A percentile compares a stretch with the other conserved stretches of the same genome.
phyloP scores from a whole-genome alignment of 2,888 invertebrate species.

The Villa cingulata region DNA sequence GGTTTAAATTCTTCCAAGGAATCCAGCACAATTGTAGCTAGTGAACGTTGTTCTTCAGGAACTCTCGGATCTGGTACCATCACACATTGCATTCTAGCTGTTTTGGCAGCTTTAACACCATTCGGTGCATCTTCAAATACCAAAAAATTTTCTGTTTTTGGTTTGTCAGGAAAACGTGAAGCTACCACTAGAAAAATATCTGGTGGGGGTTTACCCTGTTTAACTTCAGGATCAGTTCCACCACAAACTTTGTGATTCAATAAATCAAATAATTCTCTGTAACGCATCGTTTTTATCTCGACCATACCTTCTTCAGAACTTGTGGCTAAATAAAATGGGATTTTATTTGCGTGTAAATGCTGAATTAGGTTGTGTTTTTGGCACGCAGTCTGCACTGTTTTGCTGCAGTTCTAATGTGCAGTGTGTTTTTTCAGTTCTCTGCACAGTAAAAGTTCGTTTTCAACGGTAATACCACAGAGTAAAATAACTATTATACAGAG shows the following conservation, averaged over 20 bases:
- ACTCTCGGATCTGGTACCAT: too few relatives aligned
- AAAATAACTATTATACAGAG: too few relatives aligned
- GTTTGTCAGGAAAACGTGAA: constrained; percentile 53
- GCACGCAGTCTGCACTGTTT: too few relatives aligned
- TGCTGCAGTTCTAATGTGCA: too few relatives aligned
- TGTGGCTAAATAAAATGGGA: constrained; percentile 80
- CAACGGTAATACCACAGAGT: too few relatives aligned
- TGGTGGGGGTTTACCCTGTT: constrained; percentile 76
- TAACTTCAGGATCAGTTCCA: constrained; percentile 71
- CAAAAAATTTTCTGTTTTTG: constrained; percentile 48
- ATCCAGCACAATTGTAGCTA: constrained; percentile 52
- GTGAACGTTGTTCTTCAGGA: too few relatives aligned
- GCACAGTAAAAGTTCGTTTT: too few relatives aligned
- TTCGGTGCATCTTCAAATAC: constrained; percentile 90
- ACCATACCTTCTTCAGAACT: constrained; percentile 65
- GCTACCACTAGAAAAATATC: constrained; percentile 75
- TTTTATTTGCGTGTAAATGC: constrained; percentile 56
- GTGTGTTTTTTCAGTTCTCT: too few relatives aligned
- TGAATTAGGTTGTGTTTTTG: too few relatives aligned
- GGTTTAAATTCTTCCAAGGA: constrained; percentile 68
- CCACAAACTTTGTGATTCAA: constrained; percentile 71
- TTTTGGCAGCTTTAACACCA: constrained; percentile 61
- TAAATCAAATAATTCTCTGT: constrained; percentile 49
- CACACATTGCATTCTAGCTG: too few relatives aligned
- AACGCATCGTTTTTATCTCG: constrained; percentile 49